Conservation (phyloP, 2,888 invertebrate species). For the Lasius platythorax region DNA sequence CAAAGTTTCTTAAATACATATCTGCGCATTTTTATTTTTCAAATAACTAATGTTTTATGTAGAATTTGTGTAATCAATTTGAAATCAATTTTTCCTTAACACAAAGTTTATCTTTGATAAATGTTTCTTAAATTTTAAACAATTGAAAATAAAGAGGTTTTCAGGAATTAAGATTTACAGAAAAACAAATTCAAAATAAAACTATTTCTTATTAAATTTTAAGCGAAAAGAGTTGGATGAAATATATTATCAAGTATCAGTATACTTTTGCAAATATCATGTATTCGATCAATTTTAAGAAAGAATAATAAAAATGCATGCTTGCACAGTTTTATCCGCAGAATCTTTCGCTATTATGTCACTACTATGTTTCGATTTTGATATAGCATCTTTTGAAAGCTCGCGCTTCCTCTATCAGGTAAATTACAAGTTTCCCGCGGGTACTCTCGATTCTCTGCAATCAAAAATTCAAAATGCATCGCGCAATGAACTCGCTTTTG, state of each 20-base stretch:
- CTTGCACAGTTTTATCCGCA: no score
- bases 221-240: neutral
- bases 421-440: slow-evolving; percentile 68
- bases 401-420: slow-evolving; percentile 25
- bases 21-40: neutral
- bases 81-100: neutral
- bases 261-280: neutral
- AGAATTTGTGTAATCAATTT: neutral
- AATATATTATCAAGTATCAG: neutral
- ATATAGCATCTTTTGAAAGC: neutral
- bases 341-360: neutral
- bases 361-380: neutral
- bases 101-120: neutral
- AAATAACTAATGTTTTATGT: neutral
- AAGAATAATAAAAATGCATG: neutral
- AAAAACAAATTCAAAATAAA: neutral
- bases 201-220: neutral
- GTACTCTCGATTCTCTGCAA: slow-evolving; percentile 50
- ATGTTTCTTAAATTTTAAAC: neutral
- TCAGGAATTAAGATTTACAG: neutral
- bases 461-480: slow-evolving; percentile 70
- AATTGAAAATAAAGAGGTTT: neutral
- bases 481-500: slow-evolving; percentile 59
- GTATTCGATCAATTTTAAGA: slow-evolving; percentile 3
- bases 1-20: neutral